These are phyloP conservation scores for Trichopria drosophilae DNA, from an alignment of 2,888 invertebrate species.

Conservation along the genomic window DNA sequence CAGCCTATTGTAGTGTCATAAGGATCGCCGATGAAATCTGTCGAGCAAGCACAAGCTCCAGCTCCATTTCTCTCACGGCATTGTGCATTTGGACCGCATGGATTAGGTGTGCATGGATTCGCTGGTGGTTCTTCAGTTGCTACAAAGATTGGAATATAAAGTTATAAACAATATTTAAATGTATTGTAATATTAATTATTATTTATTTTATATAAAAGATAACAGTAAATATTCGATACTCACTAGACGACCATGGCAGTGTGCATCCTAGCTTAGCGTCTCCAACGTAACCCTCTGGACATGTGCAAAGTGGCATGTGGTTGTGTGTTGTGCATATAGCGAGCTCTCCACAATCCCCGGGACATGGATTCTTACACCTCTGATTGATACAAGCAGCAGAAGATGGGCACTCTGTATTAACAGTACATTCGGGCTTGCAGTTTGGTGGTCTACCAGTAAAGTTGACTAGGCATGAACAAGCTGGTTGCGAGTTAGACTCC, in stretches of 20 bases:
- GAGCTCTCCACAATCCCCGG: slow-evolving; percentile 76
- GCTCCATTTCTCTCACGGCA: slow-evolving; percentile 81
- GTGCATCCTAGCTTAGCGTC: slow-evolving; percentile 70
- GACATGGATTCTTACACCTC: slow-evolving; percentile 82
- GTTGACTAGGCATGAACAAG: slow-evolving; percentile 79
- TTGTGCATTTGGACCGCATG: slow-evolving; percentile 84
- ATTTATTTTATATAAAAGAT: too few relatives aligned
- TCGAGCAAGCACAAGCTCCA: slow-evolving; percentile 81
- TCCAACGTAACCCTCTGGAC: slow-evolving; percentile 80
- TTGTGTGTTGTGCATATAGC: slow-evolving; percentile 83
- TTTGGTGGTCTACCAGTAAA: slow-evolving; percentile 84
- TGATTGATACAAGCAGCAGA: slow-evolving; percentile 80
- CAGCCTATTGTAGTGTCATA: slow-evolving; percentile 72
- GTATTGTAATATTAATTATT: slow-evolving; percentile 21
- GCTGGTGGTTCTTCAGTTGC: slow-evolving; percentile 46
- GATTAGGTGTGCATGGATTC: slow-evolving; percentile 81
- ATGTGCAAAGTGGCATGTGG: slow-evolving; percentile 79
- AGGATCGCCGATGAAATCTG: slow-evolving; percentile 80
- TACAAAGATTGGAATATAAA: too few relatives aligned
- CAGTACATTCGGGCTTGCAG: slow-evolving; percentile 82
- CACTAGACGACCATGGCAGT: slow-evolving; percentile 51
- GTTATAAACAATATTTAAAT: too few relatives aligned
- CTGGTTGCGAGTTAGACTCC: slow-evolving; percentile 79
- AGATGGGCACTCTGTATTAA: slow-evolving; percentile 78
- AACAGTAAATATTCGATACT: slow-evolving; percentile 32